Evolutionary conservation across 2,113 vertebrate species (phyloP).

Genomic region (Leptosomus discolor): DNA sequence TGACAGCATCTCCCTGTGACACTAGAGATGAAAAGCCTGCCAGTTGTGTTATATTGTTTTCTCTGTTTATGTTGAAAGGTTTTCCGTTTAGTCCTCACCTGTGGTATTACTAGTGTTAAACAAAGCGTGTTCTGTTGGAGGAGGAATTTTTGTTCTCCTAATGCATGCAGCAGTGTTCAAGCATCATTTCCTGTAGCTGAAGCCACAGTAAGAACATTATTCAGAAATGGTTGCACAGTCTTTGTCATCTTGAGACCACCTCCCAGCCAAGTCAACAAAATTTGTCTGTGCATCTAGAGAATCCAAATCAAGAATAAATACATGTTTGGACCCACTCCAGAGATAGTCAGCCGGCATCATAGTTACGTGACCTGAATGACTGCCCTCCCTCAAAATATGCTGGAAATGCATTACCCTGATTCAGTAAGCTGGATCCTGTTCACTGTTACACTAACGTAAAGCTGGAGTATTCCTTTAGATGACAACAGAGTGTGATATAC

Average conservation of each 20-base stretch:
- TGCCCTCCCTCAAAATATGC: neutral
- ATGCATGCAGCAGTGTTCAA: neutral
- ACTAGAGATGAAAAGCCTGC: slow-evolving; percentile 14
- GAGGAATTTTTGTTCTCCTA: neutral
- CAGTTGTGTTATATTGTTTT: neutral
- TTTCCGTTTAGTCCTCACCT: slow-evolving; percentile 25
- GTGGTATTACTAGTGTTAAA: neutral
- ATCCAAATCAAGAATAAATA: neutral
- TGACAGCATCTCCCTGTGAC: neutral
- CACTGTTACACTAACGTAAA: neutral
- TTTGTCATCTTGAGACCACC: neutral
- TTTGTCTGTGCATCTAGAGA: neutral
- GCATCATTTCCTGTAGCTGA: neutral
- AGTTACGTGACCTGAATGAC: neutral
- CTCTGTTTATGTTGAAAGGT: slow-evolving; percentile 10
- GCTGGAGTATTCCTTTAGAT: neutral
- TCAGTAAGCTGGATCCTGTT: neutral
- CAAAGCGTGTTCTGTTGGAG: neutral
- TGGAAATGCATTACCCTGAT: neutral
- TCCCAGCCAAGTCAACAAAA: neutral
- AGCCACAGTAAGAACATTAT: neutral
- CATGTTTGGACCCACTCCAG: neutral
- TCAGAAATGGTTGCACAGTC: neutral
- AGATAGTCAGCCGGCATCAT: neutral
- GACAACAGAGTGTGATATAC: neutral